Base-by-base conservation (phyloP, 2,888 invertebrate species). In the Caenorhabditis doughertyi region DNA sequence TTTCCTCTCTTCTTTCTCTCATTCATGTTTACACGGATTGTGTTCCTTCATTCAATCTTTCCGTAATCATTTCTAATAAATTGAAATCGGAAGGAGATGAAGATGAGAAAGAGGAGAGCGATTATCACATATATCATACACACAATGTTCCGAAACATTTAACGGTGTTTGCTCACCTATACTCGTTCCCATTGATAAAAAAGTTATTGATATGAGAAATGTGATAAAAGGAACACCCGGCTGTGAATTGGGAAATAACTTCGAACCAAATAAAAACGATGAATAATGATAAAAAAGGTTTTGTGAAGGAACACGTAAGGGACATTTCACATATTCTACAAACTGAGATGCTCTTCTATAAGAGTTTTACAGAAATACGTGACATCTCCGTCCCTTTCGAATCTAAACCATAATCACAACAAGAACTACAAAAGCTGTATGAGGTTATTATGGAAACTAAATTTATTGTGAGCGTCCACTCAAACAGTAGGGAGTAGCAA, bases 1-100 rank as follows among this genome's bases (percentile, higher is more conserved):
- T 21, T 29, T 1, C 5, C 32, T 29, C 49, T 49, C 56, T n/a
- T 64, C 35, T 53, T 13, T 47, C 44, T 64, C 25, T 51, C 18
- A n/a, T 64, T 32, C 56, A 55, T 73, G 64, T 55, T 73, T 64
- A 73, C 73, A 73, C 64, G 55, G 55, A 55, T 53, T 53, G 55
- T 29, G 68, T 55, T 67, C 55, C n/a, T n/a, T n/a, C n/a, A 23
- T 25, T 47, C 29, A 32, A 29, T 32, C 25, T 49, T 13, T 35
- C 29, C 56, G 47, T 49, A 60, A 71, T 72, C 51, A 72, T 71
- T 35, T 32, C 49, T 25, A 70, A 56, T 71, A 49, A 35, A 60
- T 58, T 35, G 49, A 21, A 70, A 44, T n/a, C 56, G 70, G 56
- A 70, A 55, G 32, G 35, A 64, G 49, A 7, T 49, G 60, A 35